phyloP scores from a whole-genome alignment of 2,888 invertebrate genomes.

The Parnassius smintheus region DNA sequence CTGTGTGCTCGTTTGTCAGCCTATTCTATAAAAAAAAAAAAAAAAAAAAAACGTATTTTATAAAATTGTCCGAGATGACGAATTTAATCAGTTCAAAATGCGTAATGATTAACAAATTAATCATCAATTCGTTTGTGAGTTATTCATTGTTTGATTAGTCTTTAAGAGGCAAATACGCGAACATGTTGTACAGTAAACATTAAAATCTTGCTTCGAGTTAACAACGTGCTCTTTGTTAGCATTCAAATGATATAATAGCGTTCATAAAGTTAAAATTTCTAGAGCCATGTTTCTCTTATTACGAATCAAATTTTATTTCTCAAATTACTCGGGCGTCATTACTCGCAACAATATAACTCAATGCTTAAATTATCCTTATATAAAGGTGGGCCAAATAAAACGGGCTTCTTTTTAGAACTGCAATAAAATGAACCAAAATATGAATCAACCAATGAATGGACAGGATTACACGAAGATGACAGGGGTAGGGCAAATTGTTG shows the following conservation, averaged over 20 bases:
- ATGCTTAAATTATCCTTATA: conserved; percentile 12
- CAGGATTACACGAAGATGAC: too few relatives aligned
- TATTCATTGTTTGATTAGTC: conserved; percentile 23
- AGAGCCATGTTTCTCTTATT: conserved; percentile 40
- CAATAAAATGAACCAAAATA: too few relatives aligned
- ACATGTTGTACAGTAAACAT: conserved; percentile 28
- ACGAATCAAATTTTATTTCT: conserved; percentile 35
- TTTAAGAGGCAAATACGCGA: conserved; percentile 16
- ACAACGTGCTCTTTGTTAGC: conserved; percentile 41
- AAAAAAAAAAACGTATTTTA: too few relatives aligned
- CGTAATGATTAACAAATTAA: conserved; percentile 10
- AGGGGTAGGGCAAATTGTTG: too few relatives aligned
- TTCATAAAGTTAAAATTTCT: conserved; percentile 60
- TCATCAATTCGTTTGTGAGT: conserved; percentile 16
- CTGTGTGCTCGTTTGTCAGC: too few relatives aligned
- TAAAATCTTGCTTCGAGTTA: conserved; percentile 45
- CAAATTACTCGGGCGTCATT: conserved; percentile 13
- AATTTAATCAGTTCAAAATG: conserved; percentile 12
- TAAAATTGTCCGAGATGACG: background rate
- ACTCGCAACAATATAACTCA: background rate
- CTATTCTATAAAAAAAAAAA: too few relatives aligned
- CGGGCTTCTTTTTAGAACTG: too few relatives aligned
- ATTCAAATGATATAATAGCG: conserved; percentile 46
- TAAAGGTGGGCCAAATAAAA: background rate
- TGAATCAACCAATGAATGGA: too few relatives aligned